phyloP scores from a whole-genome alignment of 2,113 vertebrate genomes.

The Mola mola region DNA sequence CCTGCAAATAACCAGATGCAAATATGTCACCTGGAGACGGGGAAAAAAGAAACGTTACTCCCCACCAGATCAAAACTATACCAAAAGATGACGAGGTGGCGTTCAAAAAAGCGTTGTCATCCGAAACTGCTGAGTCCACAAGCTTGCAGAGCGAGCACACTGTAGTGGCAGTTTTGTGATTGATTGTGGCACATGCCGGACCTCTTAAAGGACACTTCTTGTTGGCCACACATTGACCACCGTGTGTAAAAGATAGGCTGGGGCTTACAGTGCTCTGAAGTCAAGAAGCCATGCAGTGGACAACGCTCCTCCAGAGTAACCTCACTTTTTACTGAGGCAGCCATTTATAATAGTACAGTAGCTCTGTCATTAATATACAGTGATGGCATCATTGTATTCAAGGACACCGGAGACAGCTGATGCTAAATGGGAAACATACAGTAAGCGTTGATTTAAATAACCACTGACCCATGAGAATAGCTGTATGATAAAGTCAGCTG shows the following conservation, averaged over 20 bases:
- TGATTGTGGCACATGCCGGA: constrained; percentile 39
- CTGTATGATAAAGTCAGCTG: constrained; percentile 1
- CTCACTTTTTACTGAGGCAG: too few species aligned
- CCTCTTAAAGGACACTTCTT: constrained; percentile 43
- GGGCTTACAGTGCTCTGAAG: too few species aligned
- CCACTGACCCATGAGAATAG: neutral
- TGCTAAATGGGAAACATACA: neutral
- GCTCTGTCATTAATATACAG: constrained; percentile 20
- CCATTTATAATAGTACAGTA: too few species aligned
- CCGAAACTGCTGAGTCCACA: constrained; percentile 46
- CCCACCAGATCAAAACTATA: too few species aligned
- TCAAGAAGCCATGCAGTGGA: too few species aligned
- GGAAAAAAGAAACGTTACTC: neutral
- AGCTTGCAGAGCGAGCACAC: constrained; percentile 4
- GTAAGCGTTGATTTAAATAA: constrained; percentile 13
- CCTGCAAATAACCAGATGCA: constrained; percentile 41
- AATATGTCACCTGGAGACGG: constrained; percentile 35
- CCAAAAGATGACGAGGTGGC: constrained; percentile 7
- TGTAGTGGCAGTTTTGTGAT: constrained; percentile 8
- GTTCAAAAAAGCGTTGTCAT: constrained; percentile 44
- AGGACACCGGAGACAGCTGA: constrained; percentile 1
- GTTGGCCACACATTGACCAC: constrained; percentile 32
- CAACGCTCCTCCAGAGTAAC: too few species aligned
- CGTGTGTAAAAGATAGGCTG: constrained; percentile 11
- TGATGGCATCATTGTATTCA: neutral